Percentiles rank a stretch among this genome's conserved stretches.
These are phyloP conservation scores for Sitta carolinensis DNA, from an alignment of 2,797 vertebrate genomes.

Conservation along the genomic window DNA sequence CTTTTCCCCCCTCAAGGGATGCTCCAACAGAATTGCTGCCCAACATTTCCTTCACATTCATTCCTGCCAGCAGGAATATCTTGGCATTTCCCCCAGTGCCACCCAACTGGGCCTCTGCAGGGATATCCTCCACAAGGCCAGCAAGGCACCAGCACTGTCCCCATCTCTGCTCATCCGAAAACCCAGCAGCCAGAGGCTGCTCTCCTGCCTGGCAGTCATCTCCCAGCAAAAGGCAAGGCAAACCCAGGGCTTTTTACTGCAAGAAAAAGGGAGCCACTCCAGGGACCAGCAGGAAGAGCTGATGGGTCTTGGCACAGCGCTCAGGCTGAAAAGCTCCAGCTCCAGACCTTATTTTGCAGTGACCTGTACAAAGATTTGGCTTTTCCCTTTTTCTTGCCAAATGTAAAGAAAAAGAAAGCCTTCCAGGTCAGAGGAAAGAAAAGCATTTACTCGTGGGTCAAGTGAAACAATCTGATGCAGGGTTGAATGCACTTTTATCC, in stretches of 20 bases:
- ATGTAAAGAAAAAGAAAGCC: constrained; percentile 52
- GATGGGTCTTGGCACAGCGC: background rate
- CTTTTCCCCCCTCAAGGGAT: rapidly evolving
- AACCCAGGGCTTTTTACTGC: background rate
- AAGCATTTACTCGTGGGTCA: constrained; percentile 38
- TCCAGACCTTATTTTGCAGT: constrained; percentile 38
- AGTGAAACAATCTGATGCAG: constrained; percentile 22
- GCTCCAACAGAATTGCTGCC: background rate
- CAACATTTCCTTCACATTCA: background rate
- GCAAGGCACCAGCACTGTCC: background rate
- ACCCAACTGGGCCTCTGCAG: background rate
- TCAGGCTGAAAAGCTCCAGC: constrained; percentile 10
- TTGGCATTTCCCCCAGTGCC: background rate
- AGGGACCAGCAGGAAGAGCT: background rate
- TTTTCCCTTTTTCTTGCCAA: constrained; percentile 39
- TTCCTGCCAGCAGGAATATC: background rate
- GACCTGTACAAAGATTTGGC: constrained; percentile 21
- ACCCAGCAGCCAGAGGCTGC: background rate
- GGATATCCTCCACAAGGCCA: background rate
- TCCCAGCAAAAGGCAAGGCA: background rate
- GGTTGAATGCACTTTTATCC: constrained; percentile 8
- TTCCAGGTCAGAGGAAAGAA: constrained; percentile 64
- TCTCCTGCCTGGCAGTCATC: background rate
- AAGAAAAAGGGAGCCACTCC: background rate
- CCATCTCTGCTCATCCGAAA: rapidly evolving